Base-by-base conservation (phyloP, 2,113 vertebrate species). In the Poicephalus gulielmi region DNA sequence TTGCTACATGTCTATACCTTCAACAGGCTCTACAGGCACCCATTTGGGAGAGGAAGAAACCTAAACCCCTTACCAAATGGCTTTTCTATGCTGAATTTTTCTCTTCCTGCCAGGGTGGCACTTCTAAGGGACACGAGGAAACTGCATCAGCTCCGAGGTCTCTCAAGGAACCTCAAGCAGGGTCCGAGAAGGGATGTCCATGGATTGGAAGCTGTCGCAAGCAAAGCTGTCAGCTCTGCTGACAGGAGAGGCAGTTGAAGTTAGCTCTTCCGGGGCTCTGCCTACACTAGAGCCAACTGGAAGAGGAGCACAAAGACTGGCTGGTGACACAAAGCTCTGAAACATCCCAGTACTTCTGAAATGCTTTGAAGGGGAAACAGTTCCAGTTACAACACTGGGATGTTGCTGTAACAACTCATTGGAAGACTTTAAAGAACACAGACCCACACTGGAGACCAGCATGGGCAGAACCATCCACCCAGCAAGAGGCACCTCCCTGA, bases 1-100 rank as follows among this genome's bases (percentile, higher is more conserved):
- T 22, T 3, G 1, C 57, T 39, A 4, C 0, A 0, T 25, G 15
- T 55, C 37, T 16, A 5, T 7, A 28, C 27, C 68, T 91, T 66
- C 11, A 35, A 57, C 0, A 0, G 25, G 33, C 35, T 90, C 41
- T 49, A 27, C 17, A 23, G 24, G 25, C 23, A 39, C 13, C 55
- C 13, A 4, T 62, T 59, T 24, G 0, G 0, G 39, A 70, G 43
- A 37, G 22, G 59, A 67, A 67, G 20, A 82, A 88, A 19, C 19
- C n/a, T 83, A 64, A 93, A 77, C 17, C 31, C 7, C 1, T 0
- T 14, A 17, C 35, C 77, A 25, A 49, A 31, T 3, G 1, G 49
- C 52, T 83, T 78, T 55, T 57, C 13, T 18, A 5, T 10, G 37
- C 63, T 1, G 0, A 91, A 60, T n/a, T 44, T 28, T 68, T 43